These are phyloP conservation scores for Papilio glaucus DNA, from an alignment of 1,140 invertebrate genomes.

Conservation along the genomic window DNA sequence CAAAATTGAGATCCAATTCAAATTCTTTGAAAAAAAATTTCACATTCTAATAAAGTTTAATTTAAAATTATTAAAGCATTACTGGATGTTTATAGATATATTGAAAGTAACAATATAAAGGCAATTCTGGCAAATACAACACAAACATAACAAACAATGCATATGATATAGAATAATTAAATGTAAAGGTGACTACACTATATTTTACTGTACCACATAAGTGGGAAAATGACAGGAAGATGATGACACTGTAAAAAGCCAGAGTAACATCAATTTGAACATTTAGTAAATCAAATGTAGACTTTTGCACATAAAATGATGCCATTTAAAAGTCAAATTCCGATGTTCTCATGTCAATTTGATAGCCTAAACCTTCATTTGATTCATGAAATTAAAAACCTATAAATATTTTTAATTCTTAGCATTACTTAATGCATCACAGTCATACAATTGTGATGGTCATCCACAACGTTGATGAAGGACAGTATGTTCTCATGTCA, in stretches of 20 bases:
- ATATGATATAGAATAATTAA: not conserved
- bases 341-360: too few relatives aligned
- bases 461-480: too few relatives aligned
- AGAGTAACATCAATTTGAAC: not conserved
- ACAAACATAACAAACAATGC: not conserved
- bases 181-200: conserved; percentile 25
- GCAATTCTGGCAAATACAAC: conserved; percentile 60
- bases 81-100: conserved; percentile 39
- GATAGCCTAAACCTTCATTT: too few relatives aligned
- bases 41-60: conserved; percentile 46
- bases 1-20: conserved; percentile 64
- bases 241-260: not conserved
- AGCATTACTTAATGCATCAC: too few relatives aligned
- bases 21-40: conserved; percentile 35
- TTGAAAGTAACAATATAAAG: conserved; percentile 58
- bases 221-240: too few relatives aligned
- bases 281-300: not conserved
- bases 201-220: too few relatives aligned
- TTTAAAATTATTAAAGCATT: conserved; percentile 50
- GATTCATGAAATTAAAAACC: too few relatives aligned
- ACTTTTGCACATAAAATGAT: too few relatives aligned
- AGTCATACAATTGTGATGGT: too few relatives aligned
- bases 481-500: too few relatives aligned
- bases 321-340: too few relatives aligned
- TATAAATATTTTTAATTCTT: too few relatives aligned